Conservation (phyloP, 2,113 vertebrate species). For the Melanerpes aurifrons region DNA sequence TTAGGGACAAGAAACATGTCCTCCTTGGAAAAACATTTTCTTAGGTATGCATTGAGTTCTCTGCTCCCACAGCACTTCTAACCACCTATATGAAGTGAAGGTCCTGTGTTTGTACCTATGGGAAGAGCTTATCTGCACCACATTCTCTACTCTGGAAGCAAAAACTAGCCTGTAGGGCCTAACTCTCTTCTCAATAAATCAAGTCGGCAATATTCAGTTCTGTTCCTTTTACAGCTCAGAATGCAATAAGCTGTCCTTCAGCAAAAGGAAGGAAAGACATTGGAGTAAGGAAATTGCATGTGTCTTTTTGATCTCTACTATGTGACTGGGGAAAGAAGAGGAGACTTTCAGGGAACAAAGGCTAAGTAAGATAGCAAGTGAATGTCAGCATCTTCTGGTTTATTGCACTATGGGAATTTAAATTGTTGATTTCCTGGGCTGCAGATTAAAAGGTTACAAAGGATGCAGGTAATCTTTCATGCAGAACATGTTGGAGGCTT, state of each 20-base stretch:
- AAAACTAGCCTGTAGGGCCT: background rate
- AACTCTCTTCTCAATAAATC: background rate
- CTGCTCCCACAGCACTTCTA: background rate
- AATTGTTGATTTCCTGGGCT: background rate
- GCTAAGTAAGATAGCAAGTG: background rate
- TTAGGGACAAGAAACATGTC: background rate
- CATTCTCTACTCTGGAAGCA: background rate
- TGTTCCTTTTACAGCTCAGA: background rate
- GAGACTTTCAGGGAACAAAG: background rate
- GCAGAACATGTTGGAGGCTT: background rate
- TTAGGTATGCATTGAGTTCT: background rate
- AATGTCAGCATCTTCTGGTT: background rate
- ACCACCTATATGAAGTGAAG: background rate
- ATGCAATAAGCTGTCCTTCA: background rate
- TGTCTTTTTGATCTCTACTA: background rate
- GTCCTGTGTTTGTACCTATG: background rate
- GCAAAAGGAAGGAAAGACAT: background rate
- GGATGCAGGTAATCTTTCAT: background rate
- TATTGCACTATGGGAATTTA: background rate
- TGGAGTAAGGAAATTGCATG: background rate
- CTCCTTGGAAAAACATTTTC: background rate
- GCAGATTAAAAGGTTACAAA: slow-evolving; percentile 20
- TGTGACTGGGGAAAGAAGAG: background rate
- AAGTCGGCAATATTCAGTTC: background rate
- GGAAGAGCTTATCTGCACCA: background rate